These are phyloP conservation scores for Agrochola litura DNA, from an alignment of 2,888 invertebrate genomes.

Conservation along the genomic window DNA sequence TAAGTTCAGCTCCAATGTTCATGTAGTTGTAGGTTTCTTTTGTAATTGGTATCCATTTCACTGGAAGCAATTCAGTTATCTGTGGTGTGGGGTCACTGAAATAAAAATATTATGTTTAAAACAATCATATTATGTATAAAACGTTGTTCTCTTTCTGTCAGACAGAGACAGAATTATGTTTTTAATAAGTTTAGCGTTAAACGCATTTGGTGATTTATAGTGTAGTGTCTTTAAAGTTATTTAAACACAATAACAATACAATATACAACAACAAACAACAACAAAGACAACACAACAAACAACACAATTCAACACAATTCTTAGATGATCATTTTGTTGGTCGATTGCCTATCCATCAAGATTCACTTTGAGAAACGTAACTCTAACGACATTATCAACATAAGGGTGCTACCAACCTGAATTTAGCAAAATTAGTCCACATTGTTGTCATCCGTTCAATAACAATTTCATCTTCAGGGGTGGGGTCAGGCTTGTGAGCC, in stretches of 20 bases:
- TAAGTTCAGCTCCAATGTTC: conserved; percentile 68
- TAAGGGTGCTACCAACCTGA: conserved; percentile 71
- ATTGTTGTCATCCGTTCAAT: conserved; percentile 79
- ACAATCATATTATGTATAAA: too few species aligned
- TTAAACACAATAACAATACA: too few species aligned
- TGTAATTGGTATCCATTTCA: conserved; percentile 72
- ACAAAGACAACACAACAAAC: too few species aligned
- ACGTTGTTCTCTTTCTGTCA: not conserved
- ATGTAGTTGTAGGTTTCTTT: conserved; percentile 64
- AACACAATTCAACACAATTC: too few species aligned
- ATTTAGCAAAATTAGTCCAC: conserved; percentile 85
- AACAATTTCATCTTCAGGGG: conserved; percentile 71
- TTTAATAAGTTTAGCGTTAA: not conserved
- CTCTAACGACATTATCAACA: not conserved
- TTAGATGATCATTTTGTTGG: too few species aligned
- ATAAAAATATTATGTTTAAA: conserved; percentile 22
- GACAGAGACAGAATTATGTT: not conserved
- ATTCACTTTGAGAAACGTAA: not conserved
- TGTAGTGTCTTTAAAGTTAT: not conserved
- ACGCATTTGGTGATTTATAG: not conserved
- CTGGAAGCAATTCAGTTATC: conserved; percentile 70
- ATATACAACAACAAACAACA: too few species aligned
- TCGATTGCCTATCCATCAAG: too few species aligned
- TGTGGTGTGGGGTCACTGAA: conserved; percentile 77
- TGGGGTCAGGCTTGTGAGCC: conserved; percentile 43